A percentile compares a stretch with the other conserved stretches of the same genome.
Evolutionary conservation across 2,888 invertebrate species (phyloP).

Genomic region (Encarsia formosa): DNA sequence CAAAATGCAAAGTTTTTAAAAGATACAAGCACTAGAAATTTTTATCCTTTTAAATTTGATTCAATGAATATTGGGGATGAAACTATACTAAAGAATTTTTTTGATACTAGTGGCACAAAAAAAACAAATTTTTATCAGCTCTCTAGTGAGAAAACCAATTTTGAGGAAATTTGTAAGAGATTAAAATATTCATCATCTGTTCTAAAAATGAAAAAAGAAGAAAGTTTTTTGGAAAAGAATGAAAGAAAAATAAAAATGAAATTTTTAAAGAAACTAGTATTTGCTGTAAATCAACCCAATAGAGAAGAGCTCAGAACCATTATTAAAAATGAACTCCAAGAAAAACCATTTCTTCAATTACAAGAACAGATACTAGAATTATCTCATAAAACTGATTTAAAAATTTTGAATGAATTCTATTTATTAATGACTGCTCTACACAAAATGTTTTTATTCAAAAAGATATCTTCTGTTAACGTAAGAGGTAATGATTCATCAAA

Average conservation of each 20-base stretch:
- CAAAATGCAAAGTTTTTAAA: slow-evolving; percentile 30
- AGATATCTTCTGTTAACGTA: slow-evolving; percentile 32
- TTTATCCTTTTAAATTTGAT: slow-evolving; percentile 18
- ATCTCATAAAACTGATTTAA: background rate
- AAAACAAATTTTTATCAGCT: slow-evolving; percentile 30
- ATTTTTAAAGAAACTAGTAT: slow-evolving; percentile 34
- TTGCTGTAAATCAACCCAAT: slow-evolving; percentile 24
- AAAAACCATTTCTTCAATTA: slow-evolving; percentile 31
- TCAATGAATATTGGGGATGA: background rate
- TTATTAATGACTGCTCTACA: slow-evolving; percentile 33
- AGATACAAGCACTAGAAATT: slow-evolving; percentile 19
- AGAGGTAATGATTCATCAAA: background rate
- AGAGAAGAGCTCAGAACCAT: slow-evolving; percentile 33
- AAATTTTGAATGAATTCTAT: slow-evolving; percentile 25
- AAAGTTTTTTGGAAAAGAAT: too few relatives aligned
- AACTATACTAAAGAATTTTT: slow-evolving; percentile 13
- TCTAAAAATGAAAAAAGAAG: slow-evolving; percentile 31
- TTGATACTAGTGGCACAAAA: background rate
- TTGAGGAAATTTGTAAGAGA: slow-evolving; percentile 32
- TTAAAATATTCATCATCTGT: slow-evolving; percentile 33
- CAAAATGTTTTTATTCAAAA: slow-evolving; percentile 31
- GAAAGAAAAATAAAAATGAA: slow-evolving; percentile 30
- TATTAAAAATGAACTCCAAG: slow-evolving; percentile 34
- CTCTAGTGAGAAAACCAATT: slow-evolving; percentile 30
- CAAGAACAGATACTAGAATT: slow-evolving; percentile 24